Base-by-base conservation (phyloP, 2,113 vertebrate species). In the Pluvianellus socialis region DNA sequence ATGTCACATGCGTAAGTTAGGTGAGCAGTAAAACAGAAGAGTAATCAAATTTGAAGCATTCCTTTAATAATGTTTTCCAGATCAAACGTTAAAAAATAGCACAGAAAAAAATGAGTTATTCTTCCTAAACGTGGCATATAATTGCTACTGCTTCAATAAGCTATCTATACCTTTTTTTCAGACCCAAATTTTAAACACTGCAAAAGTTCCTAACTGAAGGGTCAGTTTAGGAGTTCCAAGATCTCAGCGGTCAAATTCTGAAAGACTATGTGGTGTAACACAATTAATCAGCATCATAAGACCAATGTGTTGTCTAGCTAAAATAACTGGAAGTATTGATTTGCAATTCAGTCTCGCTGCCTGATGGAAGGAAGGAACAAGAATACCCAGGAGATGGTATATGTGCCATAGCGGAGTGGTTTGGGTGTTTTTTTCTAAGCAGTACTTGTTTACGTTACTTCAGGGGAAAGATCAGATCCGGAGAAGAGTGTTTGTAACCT, bases 31-130 rank as follows among this genome's bases (percentile, higher is more conserved):
- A 95, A 96, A 97, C 58, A 94, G 91, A 96, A 89, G 72, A 97
- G 86, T 75, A 96, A 97, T 96, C 93, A 93, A 91, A 83, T 95
- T 92, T 94, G 94, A 98, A 97, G 96, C 90, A 97, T 96, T 96
- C 86, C 82, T 97, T 96, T 95, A 95, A 96, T 97, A 96, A 96
- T 68, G 33, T 94, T 90, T 96, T 67, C 90, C 90, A 97, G 81
- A 96, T 97, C 82, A 93, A 96, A 97, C 92, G 94, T 93, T 94
- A 45, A 56, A 98, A 96, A 96, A 97, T 66, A 96, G 79, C 92
- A 93, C 40, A 94, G 32, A 72, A 59, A 92, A 86, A 92, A 97
- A 92, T 58, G n/a, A 89, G 56, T 62, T 85, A 72, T 55, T 3
- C 75, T 77, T 84, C 79, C 91, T 81, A 63, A 79, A 81, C 42